Conservation (phyloP, 2,113 vertebrate species). For the Nibea coibor region DNA sequence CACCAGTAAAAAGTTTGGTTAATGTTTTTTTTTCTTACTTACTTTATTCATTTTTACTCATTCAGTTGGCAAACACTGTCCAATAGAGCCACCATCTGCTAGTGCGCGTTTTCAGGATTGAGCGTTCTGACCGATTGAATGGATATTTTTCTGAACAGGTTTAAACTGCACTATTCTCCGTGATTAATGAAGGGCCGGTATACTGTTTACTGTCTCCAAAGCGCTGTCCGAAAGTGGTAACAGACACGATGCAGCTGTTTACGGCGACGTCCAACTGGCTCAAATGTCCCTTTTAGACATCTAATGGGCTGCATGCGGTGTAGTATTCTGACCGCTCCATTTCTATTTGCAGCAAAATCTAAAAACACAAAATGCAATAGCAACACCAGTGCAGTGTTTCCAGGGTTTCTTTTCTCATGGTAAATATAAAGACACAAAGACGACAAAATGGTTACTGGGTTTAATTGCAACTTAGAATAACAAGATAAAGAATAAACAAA, state of each 20-base stretch:
- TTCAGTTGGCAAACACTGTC: not conserved
- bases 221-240: not conserved
- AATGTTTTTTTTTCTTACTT: too few relatives aligned
- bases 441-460: conserved; percentile 4
- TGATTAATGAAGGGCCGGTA: not conserved
- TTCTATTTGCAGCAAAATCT: not conserved
- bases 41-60: not conserved
- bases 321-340: not conserved
- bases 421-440: not conserved
- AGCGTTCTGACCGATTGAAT: not conserved
- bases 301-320: not conserved
- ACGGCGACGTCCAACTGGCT: not conserved
- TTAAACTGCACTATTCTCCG: not conserved
- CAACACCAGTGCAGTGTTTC: not conserved
- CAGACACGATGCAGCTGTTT: not conserved
- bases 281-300: not conserved
- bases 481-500: conserved; percentile 17
- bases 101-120: not conserved
- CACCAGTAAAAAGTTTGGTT: too few relatives aligned
- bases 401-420: not conserved
- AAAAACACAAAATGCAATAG: not conserved
- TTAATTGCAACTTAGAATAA: conserved; percentile 13
- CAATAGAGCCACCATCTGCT: not conserved
- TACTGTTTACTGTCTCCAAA: not conserved
- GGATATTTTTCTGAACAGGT: not conserved